A percentile compares a stretch with the other conserved stretches of the same genome.
These are phyloP conservation scores for Chrysochloris asiatica DNA, from an alignment of 2,113 vertebrate genomes.

Conservation along the genomic window DNA sequence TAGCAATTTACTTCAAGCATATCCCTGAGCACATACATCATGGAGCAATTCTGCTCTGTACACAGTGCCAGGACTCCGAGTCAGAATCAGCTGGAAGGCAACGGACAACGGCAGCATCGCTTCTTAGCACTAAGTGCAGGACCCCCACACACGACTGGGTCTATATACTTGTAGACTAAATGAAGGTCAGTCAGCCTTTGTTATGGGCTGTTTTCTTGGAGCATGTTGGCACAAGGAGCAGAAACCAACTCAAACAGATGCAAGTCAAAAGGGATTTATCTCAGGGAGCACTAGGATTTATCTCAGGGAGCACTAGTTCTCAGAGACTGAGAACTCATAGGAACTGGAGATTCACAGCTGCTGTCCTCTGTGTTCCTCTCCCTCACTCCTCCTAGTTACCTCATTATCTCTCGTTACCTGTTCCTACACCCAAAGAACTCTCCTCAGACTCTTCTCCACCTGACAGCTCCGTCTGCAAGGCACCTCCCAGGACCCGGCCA, in stretches of 20 bases:
- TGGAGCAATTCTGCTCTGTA: not conserved
- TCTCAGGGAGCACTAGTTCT: not conserved
- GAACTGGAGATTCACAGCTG: not conserved
- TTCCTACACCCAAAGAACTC: not conserved
- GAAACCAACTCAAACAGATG: not conserved
- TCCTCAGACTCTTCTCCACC: not conserved
- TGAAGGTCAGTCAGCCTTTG: not conserved
- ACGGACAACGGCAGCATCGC: not conserved
- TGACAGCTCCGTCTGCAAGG: not conserved
- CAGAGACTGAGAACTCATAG: no score
- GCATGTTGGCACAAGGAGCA: not conserved
- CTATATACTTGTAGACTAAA: not conserved
- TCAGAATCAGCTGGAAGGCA: not conserved
- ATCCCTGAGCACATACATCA: not conserved
- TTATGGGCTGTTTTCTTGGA: not conserved
- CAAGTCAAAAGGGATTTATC: not conserved
- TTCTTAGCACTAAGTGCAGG: not conserved
- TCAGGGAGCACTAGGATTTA: not conserved
- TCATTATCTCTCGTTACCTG: not conserved
- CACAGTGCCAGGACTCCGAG: not conserved
- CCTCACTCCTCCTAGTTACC: fast-evolving
- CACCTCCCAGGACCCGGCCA: not conserved
- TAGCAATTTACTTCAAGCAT: not conserved
- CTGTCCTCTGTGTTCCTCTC: not conserved
- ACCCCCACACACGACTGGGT: fast-evolving